Evolutionary conservation across 30 jellyfish, hydroid and myxozoan species (phyloP).

Genomic region (Phacellophora camtschatica): DNA sequence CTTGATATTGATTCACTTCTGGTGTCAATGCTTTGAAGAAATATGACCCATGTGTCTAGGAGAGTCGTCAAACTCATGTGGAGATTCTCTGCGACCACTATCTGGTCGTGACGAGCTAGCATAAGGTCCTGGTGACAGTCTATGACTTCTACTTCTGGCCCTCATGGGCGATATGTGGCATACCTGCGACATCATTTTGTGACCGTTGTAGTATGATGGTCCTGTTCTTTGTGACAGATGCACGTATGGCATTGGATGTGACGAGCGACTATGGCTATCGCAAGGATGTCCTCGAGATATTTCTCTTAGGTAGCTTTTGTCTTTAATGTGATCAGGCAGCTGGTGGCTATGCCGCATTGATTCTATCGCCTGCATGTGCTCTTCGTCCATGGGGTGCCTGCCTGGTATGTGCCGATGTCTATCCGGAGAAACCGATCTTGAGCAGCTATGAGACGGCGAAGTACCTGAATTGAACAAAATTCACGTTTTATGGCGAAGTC

Average conservation of each 20-base stretch:
- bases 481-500: background rate
- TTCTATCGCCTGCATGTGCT: constrained; percentile 45
- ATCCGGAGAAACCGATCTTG: constrained; percentile 56
- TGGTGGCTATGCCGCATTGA: constrained; percentile 58
- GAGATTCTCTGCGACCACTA: constrained; percentile 55
- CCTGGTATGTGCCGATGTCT: constrained; percentile 52
- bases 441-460: constrained; percentile 45
- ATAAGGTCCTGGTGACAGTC: constrained; percentile 53
- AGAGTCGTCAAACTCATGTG: constrained; percentile 48
- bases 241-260: constrained; percentile 60
- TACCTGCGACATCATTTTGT: constrained; percentile 38
- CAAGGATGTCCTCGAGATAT: constrained; percentile 59
- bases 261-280: constrained; percentile 59
- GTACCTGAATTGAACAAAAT: constrained; percentile 7
- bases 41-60: constrained; percentile 52
- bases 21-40: constrained; percentile 23
- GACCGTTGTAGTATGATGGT: constrained; percentile 62
- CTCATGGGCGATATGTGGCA: constrained; percentile 54
- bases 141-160: constrained; percentile 41
- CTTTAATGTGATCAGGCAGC: constrained; percentile 52
- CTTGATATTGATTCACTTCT: too few species aligned
- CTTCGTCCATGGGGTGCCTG: constrained; percentile 53
- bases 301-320: constrained; percentile 54
- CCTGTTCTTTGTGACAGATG: constrained; percentile 69
- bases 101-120: constrained; percentile 53